Evolutionary conservation across 2,888 invertebrate species (phyloP).

Genomic region (Meandrusa payeni): DNA sequence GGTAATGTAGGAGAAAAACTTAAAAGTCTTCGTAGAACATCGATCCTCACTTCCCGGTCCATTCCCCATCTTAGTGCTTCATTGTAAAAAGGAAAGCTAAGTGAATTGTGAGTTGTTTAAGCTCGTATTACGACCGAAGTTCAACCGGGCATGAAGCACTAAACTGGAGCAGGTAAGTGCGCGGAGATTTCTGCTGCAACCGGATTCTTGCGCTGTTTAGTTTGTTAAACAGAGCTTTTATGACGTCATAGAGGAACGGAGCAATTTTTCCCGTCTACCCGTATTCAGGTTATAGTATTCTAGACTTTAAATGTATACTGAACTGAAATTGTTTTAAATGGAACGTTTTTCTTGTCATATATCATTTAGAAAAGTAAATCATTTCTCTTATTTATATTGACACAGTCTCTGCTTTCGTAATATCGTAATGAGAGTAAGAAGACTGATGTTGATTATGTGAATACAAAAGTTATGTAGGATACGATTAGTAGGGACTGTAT

Average conservation of each 20-base stretch:
- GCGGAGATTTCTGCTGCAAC: conserved; percentile 26
- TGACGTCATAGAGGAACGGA: conserved; percentile 4
- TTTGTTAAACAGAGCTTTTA: conserved; percentile 19
- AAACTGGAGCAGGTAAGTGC: conserved; percentile 20
- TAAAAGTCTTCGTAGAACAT: too few relatives aligned
- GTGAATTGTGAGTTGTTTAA: conserved; percentile 17
- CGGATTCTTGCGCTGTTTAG: conserved; percentile 24
- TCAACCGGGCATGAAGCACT: conserved; percentile 22
- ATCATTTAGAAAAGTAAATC: too few relatives aligned
- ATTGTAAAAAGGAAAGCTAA: conserved; percentile 6
- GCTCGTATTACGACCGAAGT: conserved; percentile 24
- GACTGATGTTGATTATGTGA: too few relatives aligned
- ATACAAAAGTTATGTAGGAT: too few relatives aligned
- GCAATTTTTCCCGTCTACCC: conserved; percentile 3
- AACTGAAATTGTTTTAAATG: neutral
- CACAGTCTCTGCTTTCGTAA: too few relatives aligned
- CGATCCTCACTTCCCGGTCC: too few relatives aligned
- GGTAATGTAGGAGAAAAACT: too few relatives aligned
- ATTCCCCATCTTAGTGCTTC: too few relatives aligned
- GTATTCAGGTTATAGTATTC: conserved; percentile 12
- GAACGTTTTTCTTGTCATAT: too few relatives aligned
- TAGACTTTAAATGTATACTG: neutral
- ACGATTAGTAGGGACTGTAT: too few relatives aligned
- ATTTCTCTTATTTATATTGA: too few relatives aligned
- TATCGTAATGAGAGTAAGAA: too few relatives aligned